phyloP scores from a whole-genome alignment of 2,797 vertebrate genomes.

The Ispidina lecontei region DNA sequence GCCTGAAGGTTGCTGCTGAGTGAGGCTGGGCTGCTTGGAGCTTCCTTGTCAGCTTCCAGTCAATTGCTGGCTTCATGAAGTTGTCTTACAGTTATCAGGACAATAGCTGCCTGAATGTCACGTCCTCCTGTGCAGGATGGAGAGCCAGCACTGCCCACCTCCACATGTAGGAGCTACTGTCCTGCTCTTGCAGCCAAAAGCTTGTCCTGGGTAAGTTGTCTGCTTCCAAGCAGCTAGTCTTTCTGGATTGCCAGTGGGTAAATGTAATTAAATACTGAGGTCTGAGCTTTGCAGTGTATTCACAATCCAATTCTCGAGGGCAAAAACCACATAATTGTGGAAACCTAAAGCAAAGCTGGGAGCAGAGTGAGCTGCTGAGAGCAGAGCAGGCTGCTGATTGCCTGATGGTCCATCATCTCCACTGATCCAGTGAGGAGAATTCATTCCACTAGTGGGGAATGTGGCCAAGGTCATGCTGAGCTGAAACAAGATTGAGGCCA shows the following conservation, averaged over 20 bases:
- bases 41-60: neutral
- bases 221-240: neutral
- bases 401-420: neutral
- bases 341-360: neutral
- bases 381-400: neutral
- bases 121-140: neutral
- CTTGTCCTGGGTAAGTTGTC: neutral
- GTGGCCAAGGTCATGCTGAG: neutral
- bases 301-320: neutral
- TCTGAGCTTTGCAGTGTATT: neutral
- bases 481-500: neutral
- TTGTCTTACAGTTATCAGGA: neutral
- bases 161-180: neutral
- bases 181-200: neutral
- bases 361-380: neutral
- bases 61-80: neutral
- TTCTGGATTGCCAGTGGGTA: neutral
- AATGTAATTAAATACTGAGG: neutral
- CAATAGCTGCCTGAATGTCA: neutral
- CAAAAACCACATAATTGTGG: neutral
- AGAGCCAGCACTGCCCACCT: neutral
- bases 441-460: neutral
- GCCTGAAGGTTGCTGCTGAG: neutral
- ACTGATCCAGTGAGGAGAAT: neutral
- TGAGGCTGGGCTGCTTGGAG: rapidly evolving